Base-by-base conservation (phyloP, 2,797 vertebrate genomes). In the Delichon dasypus region DNA sequence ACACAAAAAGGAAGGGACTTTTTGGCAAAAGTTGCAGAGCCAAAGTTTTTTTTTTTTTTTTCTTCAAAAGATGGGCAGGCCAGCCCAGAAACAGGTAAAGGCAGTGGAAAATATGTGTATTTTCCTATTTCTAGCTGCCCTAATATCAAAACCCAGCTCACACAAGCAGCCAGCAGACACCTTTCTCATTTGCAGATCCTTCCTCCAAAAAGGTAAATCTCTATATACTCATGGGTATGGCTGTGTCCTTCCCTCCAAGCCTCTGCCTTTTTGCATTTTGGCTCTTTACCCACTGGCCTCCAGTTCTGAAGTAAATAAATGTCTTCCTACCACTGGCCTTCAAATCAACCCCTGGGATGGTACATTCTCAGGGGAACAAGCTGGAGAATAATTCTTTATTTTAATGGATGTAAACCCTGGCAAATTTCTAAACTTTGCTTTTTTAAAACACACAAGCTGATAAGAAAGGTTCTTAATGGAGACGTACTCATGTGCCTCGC, bases 381-480 rank as follows among this genome's bases (percentile, higher is more conserved):
- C 4, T 61, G 54, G 38, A 70, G 25, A 50, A 71, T 61, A 25
- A 23, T 78, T 88, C 64, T 93, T 84, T 72, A 29, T 81, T 92
- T 94, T 86, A 95, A 82, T 70, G 53, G 57, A 74, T 5, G 2
- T 26, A 70, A 84, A 72, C 54, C 36, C 66, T 12, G 60, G 54
- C 6, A 61, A 47, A 65, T 48, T 78, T 93, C 71, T 85, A 90
- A 88, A 91, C 73, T 90, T 85, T 57, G 18, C 38, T 40, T 58
- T 70, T 67, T 85, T 51, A 32, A 88, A 91, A 60, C 45, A 64
- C 53, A 17, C n/a, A 66, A 61, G 11, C 60, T 15, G 85, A 71
- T 95, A 93, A 90, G 93, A 66, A 84, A 82, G 12, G 16, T 74
- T 90, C 65, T 81, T 90, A 91, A 91, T 91, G 89, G 65, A 91